Evolutionary conservation across 2,888 invertebrate species (phyloP).

Genomic region (Cyaniris semiargus): DNA sequence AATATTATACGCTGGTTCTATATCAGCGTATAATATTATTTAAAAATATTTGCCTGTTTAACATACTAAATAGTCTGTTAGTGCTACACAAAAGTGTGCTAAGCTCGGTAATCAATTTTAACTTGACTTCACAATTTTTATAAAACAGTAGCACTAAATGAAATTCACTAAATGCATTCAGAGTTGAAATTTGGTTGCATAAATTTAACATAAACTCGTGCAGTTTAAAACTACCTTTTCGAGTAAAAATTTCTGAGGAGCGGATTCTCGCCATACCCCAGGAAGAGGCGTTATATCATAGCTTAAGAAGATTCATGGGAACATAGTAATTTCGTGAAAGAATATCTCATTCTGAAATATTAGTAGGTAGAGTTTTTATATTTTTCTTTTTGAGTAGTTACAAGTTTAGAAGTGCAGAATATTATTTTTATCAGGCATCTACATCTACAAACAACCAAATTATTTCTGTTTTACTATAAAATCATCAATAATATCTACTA

Average conservation of each 20-base stretch:
- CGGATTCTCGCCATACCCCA: not conserved
- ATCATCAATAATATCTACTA: not conserved
- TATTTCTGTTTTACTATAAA: too few species aligned
- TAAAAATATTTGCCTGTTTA: too few species aligned
- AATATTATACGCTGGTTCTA: not conserved
- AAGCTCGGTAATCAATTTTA: slow-evolving; percentile 20
- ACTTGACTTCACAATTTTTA: slow-evolving; percentile 17
- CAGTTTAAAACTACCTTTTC: slow-evolving; percentile 34
- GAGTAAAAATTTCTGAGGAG: slow-evolving; percentile 45
- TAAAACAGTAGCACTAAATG: slow-evolving; percentile 18
- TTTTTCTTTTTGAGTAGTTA: not conserved
- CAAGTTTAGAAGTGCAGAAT: not conserved
- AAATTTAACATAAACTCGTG: slow-evolving; percentile 34
- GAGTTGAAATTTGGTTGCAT: slow-evolving; percentile 34
- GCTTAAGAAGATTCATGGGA: slow-evolving; percentile 9
- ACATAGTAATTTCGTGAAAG: slow-evolving; percentile 15
- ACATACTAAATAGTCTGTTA: too few species aligned
- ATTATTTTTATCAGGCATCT: too few species aligned
- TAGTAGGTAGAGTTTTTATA: not conserved
- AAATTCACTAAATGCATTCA: slow-evolving; percentile 28
- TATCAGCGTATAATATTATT: too few species aligned
- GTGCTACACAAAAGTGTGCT: not conserved
- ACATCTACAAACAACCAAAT: too few species aligned
- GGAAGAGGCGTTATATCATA: slow-evolving; percentile 28
- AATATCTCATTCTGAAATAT: not conserved